Evolutionary conservation across 2,113 vertebrate genomes (phyloP), one percentile per base, ranked within the genome.

Genomic region (Platichthys stellatus): DNA sequence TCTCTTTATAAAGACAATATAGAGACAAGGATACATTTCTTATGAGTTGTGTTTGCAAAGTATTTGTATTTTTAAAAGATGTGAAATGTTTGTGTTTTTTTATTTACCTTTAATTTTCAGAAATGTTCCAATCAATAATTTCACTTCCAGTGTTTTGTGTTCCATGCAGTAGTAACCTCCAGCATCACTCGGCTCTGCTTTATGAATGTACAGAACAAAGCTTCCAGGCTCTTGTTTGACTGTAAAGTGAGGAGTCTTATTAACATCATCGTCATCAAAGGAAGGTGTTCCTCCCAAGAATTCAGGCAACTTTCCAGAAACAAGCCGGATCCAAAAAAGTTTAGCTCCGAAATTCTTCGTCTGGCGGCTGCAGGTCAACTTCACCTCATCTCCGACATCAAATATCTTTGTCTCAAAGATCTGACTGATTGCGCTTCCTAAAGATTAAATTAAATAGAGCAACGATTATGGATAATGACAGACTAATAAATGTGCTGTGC

Each of bases 81-180:
- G 35, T 38, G 35, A 38, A 38, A 38, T 38, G 35, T 38, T 38
- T 38, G 8, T 58, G 23, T 17, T 1, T 20, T 24, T 80, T 83
- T 1, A 26, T 35, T 80, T 85, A 88, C 86, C 86, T 76, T 21
- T 70, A 28, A 88, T 5, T 20, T 0, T 15, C 2, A 88, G 59
- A 69, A 74, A 60, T 35, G 18, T 63, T 73, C 54, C 79, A 6
- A 54, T 60, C 21, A 58, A 26, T 26, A 58, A 58, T 15, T 14
- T 58, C 57, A 58, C 7, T 3, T 2, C 0, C 2, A 80, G 3
- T 3, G 10, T 1, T 0, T 0, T 1, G 28, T 3, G 0, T 45
- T 18, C 51, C 0, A 78, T 18, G 65, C 88, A 88, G 31, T 69
- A 80, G 60, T 90, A 90, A 26, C 79, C 1, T 23, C 45, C 89